These are phyloP conservation scores for Festucalex cinctus DNA, from an alignment of 2,113 vertebrate species.

Conservation along the genomic window DNA sequence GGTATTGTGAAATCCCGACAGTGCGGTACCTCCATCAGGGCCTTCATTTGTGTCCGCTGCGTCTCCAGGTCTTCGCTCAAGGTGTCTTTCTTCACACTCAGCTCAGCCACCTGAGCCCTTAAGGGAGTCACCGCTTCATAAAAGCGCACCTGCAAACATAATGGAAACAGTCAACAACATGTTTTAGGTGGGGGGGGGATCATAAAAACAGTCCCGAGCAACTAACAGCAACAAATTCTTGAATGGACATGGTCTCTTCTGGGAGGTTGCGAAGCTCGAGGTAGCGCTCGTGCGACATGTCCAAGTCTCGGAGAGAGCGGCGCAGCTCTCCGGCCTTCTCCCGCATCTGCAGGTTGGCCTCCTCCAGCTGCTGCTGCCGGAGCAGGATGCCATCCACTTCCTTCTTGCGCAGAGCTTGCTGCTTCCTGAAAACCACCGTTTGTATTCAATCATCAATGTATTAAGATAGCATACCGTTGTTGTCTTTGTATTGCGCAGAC, in stretches of 20 bases:
- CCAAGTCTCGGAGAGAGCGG: constrained; percentile 82
- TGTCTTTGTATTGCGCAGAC: too few relatives aligned
- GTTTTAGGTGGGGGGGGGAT: neutral
- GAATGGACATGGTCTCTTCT: constrained; percentile 89
- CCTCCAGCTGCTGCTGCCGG: constrained; percentile 91
- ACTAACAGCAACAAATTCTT: constrained; percentile 91
- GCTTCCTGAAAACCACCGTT: constrained; percentile 76
- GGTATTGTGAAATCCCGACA: too few relatives aligned
- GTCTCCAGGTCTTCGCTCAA: constrained; percentile 79
- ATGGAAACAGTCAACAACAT: neutral
- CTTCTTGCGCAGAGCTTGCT: constrained; percentile 88
- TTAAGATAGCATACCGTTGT: too few relatives aligned
- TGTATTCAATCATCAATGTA: neutral
- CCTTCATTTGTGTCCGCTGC: constrained; percentile 78
- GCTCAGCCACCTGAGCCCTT: constrained; percentile 76
- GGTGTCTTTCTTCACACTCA: constrained; percentile 74
- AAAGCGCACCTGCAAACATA: constrained; percentile 76
- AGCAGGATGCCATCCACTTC: constrained; percentile 91
- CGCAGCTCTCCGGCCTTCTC: constrained; percentile 87
- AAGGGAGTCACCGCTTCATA: constrained; percentile 84
- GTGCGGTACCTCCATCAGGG: constrained; percentile 81
- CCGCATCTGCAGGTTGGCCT: constrained; percentile 86
- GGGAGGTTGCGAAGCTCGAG: constrained; percentile 78
- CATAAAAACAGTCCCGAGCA: neutral
- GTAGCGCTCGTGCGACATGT: constrained; percentile 84